Conservation (phyloP, 64 coral and sea anemone genomes). For the Acropora yongei region DNA sequence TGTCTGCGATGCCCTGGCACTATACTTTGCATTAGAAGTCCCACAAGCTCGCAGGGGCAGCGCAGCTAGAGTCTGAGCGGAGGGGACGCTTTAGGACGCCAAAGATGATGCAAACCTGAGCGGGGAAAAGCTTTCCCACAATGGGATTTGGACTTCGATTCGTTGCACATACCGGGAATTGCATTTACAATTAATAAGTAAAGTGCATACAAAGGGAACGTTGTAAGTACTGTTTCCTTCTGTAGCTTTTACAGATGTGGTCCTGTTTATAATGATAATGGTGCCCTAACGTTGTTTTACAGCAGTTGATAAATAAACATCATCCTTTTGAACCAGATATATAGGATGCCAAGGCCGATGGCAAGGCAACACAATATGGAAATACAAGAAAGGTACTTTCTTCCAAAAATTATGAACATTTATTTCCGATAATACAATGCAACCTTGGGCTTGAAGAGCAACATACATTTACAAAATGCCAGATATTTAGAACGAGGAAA, state of each 20-base stretch:
- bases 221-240: no score
- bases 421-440: background rate
- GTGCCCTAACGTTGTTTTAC: background rate
- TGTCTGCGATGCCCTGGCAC: no score
- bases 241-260: background rate
- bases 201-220: no score
- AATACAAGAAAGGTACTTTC: background rate
- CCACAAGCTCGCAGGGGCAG: background rate
- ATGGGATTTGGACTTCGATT: no score
- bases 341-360: background rate
- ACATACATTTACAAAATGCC: background rate
- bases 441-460: constrained; percentile 1
- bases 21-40: constrained; percentile 1
- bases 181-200: no score
- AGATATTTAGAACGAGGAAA: background rate
- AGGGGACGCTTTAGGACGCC: no score
- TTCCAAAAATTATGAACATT: constrained; percentile 2
- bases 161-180: no score
- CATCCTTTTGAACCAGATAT: background rate
- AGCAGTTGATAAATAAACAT: background rate
- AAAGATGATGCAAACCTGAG: no score
- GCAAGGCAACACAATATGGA: background rate
- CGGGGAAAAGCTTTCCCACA: no score
- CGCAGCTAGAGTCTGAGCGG: no score
- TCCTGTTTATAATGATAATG: constrained; percentile 1